Base-by-base conservation (phyloP, 2,888 invertebrate species). In the Morpho helenor region DNA sequence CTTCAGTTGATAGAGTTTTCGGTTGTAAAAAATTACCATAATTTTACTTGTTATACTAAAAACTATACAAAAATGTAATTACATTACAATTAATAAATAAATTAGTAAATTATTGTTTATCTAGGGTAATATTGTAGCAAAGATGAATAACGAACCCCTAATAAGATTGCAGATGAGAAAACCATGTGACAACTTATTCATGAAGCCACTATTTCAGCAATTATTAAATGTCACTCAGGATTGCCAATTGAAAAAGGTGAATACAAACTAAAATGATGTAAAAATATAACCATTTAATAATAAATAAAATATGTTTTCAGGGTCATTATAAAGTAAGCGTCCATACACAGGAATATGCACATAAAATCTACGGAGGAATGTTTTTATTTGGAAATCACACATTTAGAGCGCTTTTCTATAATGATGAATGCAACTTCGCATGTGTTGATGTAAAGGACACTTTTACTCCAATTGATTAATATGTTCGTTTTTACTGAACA, bases 181-280 rank as follows among this genome's bases (percentile, higher is more conserved):
- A 48, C 84, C 87, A 0, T 87, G 87, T 48, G 75, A 84, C 0
- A 85, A 87, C 60, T 66, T 86, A 6, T 85, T 86, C 50, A 46
- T 87, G 56, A 74, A 73, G 55, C 77, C 81, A 0, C 55, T 87
- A 0, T 71, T 87, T 16, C 72, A 73, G 44, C 43, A 68, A 0
- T 52, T 79, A 46, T 54, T 82, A 16, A 83, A 85, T 50, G 66
- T 75, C 7, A 75, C 79, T 0, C 66, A 71, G 7, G 73, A 78
- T 9, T 87, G 87, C 58, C 50, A 70, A 6, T 62, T 84, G 57
- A 53, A 62, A 49, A 79, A 79, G 68, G 82, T 82, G 68, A 69
- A 10, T 8, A 8, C 8, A 41, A 41, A 40, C 7, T 10, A 49
- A 10, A 8, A 22, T 46, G 3, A 5, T 31, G 5, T 31, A 10